Evolutionary conservation across 2,113 vertebrate species (phyloP).

Genomic region (Amia ocellicauda): DNA sequence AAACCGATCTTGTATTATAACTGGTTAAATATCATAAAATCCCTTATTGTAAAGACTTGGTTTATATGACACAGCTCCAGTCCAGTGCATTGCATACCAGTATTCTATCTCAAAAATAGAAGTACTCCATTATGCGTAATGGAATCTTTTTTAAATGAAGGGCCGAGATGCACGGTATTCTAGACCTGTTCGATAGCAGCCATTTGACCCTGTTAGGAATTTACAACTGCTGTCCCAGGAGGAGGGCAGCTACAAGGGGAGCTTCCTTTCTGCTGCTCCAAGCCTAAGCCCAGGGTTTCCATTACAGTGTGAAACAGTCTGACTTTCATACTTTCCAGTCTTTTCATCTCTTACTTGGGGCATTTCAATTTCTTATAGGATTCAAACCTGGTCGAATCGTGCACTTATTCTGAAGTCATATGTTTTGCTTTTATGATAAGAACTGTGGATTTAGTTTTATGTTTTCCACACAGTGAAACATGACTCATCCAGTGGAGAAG

Average conservation of each 20-base stretch:
- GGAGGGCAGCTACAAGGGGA: slow-evolving; percentile 7
- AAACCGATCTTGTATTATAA: neutral
- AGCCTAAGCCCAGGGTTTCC: slow-evolving; percentile 31
- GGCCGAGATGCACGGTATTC: slow-evolving; percentile 14
- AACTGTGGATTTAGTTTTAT: no score
- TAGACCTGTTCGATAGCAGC: slow-evolving; percentile 23
- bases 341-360: slow-evolving; percentile 30
- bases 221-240: slow-evolving; percentile 43
- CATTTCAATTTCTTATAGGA: no score
- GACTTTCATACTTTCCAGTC: slow-evolving; percentile 17
- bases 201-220: slow-evolving; percentile 37
- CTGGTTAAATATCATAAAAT: no score
- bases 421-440: no score
- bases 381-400: no score
- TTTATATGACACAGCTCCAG: no score
- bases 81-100: no score
- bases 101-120: neutral
- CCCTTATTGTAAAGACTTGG: no score
- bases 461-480: no score
- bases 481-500: no score
- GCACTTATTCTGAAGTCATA: no score
- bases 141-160: slow-evolving; percentile 25
- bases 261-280: slow-evolving; percentile 29
- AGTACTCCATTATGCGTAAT: neutral
- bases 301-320: slow-evolving; percentile 31